Evolutionary conservation across 2,797 vertebrate genomes (phyloP), one percentile per base, ranked within the genome.

Genomic region (Mastacembelus armatus): DNA sequence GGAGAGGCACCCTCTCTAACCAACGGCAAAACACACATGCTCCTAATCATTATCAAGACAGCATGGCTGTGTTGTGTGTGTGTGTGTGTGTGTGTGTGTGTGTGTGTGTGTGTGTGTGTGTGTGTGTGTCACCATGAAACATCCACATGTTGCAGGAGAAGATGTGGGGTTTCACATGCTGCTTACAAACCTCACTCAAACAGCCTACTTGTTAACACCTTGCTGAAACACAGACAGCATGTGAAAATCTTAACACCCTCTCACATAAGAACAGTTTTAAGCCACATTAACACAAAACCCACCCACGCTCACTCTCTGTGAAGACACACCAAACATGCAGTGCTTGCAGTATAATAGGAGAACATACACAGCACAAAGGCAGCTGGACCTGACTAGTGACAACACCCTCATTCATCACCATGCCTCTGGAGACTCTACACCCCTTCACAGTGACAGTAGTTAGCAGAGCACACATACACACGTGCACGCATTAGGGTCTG

Each of bases 401-500:
- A 93, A 92, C 88, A 82, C 87, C 83, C 68, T 79, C 85, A 92
- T 94, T 94, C 91, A 93, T 93, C 85, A 86, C 70, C 80, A 52
- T 66, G 69, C 59, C 88, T 87, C 83, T 63, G 59, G 82, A 91
- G 91, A 93, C 84, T 89, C 82, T 59, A 73, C 86, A 89, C 90
- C 89, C 84, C 86, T 87, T 74, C 86, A 88, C 82, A 87, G 77
- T 61, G 76, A 87, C 78, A 84, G 78, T 68, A 82, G 71, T 71
- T 68, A 83, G 77, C 72, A 61, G 14, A 55, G 61, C 27, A 2
- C 45, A 4, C 47, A 32, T 36, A 40, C 48, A 21, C 67, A 66
- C 71, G 65, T 32, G 7, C 50, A 66, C 42, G 4, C 61, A 68
- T 59, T 61, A 57, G 74, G 44, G 62, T 74, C 66, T 57, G 65